Conservation (phyloP, 2,113 vertebrate genomes). For the Pseudolaguvia tuberculata region DNA sequence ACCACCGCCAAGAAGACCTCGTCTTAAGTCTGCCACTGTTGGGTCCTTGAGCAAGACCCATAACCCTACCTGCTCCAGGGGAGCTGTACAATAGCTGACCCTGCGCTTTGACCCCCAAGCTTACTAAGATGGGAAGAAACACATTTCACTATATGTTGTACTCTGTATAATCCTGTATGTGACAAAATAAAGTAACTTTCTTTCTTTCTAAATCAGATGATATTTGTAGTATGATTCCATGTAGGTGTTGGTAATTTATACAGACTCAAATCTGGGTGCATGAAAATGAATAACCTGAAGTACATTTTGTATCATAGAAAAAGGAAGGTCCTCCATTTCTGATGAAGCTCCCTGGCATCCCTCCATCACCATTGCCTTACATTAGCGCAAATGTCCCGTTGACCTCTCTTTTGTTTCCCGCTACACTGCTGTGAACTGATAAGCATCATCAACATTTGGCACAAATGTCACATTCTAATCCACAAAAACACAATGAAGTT, state of each 20-base stretch:
- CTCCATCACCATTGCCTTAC: conserved; percentile 9
- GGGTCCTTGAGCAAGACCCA: too few species aligned
- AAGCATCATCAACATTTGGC: conserved; percentile 20
- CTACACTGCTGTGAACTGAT: conserved; percentile 26
- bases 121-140: too few species aligned
- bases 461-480: conserved; percentile 13
- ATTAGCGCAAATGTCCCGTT: conserved; percentile 16
- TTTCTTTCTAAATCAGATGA: neutral
- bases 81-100: too few species aligned
- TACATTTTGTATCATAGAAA: neutral
- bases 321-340: neutral
- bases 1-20: too few species aligned
- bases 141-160: too few species aligned
- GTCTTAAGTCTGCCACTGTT: too few species aligned
- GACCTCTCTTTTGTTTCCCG: conserved; percentile 19
- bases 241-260: neutral
- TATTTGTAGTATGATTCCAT: neutral
- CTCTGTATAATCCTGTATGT: too few species aligned
- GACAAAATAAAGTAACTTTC: too few species aligned
- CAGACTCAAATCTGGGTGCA: neutral
- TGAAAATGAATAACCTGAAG: neutral
- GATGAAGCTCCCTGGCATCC: conserved; percentile 10
- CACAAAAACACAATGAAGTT: conserved; percentile 28
- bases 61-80: too few species aligned
- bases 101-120: too few species aligned